A percentile compares a stretch with the other conserved stretches of the same genome.
Evolutionary conservation across 2,113 vertebrate species (phyloP).

Genomic region (Oryzias javanicus): DNA sequence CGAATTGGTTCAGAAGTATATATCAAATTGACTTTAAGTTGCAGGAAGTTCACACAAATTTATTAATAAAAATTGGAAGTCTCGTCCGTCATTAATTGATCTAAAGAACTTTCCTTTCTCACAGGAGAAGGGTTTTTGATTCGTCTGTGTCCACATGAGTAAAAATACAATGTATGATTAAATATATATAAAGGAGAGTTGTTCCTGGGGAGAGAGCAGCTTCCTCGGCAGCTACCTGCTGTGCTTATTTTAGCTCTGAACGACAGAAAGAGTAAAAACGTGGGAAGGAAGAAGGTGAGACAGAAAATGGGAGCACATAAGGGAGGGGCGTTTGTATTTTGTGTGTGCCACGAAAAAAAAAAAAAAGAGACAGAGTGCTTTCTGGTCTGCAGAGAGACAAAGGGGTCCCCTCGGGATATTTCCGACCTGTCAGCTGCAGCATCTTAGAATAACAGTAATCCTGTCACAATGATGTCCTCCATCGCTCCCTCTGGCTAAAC

Average conservation of each 20-base stretch:
- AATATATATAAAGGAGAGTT: constrained; percentile 4
- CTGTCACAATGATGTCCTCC: not conserved
- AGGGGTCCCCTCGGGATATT: constrained; percentile 22
- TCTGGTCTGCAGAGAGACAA: constrained; percentile 18
- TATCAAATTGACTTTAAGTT: too few species aligned
- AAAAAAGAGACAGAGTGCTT: constrained; percentile 15
- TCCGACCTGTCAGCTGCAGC: constrained; percentile 14
- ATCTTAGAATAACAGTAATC: constrained; percentile 18
- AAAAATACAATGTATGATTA: not conserved
- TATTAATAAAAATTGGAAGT: too few species aligned
- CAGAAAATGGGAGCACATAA: constrained; percentile 29
- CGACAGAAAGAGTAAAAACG: constrained; percentile 4
- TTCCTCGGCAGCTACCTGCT: constrained; percentile 28
- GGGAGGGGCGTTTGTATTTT: constrained; percentile 12
- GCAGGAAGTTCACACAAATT: too few species aligned
- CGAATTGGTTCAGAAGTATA: too few species aligned
- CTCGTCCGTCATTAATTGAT: too few species aligned
- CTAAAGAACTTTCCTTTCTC: too few species aligned
- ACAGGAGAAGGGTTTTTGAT: too few species aligned
- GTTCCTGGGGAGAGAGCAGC: constrained; percentile 17
- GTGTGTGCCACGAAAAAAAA: not conserved
- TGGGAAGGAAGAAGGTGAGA: constrained; percentile 16
- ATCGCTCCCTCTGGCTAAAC: constrained; percentile 1
- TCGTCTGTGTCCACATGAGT: not conserved
- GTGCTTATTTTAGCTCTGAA: constrained; percentile 49